phyloP scores from a whole-genome alignment of 2,797 vertebrate species.

The Spondyliosoma cantharus region DNA sequence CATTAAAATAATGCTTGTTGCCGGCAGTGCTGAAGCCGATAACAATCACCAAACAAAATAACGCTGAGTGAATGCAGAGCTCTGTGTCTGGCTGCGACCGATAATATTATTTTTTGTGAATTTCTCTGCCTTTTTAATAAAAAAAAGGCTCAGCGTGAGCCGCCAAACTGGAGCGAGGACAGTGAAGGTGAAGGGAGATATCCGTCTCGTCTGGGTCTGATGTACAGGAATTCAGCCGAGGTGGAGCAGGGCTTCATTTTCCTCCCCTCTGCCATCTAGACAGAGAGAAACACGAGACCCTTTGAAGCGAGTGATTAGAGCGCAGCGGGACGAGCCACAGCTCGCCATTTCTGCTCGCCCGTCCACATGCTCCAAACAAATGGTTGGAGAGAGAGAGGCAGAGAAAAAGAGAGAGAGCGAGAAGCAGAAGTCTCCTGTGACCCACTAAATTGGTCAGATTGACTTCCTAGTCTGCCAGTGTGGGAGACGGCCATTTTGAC shows the following conservation, averaged over 20 bases:
- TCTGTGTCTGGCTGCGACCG: constrained; percentile 51
- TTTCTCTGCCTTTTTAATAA: constrained; percentile 43
- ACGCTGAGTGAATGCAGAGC: constrained; percentile 45
- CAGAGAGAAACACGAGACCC: constrained; percentile 60
- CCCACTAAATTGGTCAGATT: constrained; percentile 80
- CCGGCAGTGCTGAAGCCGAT: constrained; percentile 50
- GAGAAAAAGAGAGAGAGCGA: neutral
- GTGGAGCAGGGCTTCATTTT: constrained; percentile 51
- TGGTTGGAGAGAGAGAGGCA: constrained; percentile 35
- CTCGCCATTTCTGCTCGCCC: constrained; percentile 49
- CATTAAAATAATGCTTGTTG: constrained; percentile 40
- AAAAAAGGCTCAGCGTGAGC: constrained; percentile 56
- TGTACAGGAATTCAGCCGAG: constrained; percentile 54
- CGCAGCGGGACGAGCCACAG: constrained; percentile 69
- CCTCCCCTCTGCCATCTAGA: constrained; percentile 53
- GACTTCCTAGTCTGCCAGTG: constrained; percentile 69
- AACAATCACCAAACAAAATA: constrained; percentile 45
- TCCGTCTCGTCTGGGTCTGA: constrained; percentile 53
- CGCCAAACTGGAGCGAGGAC: constrained; percentile 53
- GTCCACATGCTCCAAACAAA: constrained; percentile 72
- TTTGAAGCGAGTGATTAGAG: constrained; percentile 80
- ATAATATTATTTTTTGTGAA: constrained; percentile 52
- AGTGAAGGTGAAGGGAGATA: constrained; percentile 65
- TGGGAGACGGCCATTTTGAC: constrained; percentile 75
- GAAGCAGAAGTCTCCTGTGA: constrained; percentile 76